Percentiles rank a stretch among this genome's conserved stretches.
phyloP scores from a whole-genome alignment of 1,140 invertebrate genomes.

The Tetragnatha versicolor region DNA sequence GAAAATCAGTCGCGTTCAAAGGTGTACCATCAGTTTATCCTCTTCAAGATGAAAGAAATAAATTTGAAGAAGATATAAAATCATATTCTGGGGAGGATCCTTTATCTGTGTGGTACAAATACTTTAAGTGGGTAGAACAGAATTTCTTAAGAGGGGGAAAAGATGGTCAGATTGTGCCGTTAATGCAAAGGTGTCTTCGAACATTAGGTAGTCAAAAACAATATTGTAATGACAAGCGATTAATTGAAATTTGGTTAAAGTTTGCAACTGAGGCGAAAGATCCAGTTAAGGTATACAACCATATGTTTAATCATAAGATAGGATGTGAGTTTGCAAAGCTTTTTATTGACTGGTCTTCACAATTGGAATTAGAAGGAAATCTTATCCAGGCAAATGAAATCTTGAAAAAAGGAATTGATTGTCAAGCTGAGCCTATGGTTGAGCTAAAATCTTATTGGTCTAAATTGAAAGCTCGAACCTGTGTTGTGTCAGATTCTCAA shows the following conservation, averaged over 20 bases:
- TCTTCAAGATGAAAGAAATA: no score
- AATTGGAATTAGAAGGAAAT: slow-evolving; percentile 62
- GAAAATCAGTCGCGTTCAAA: no score
- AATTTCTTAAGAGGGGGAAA: slow-evolving; percentile 85
- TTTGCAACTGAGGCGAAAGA: slow-evolving; percentile 67
- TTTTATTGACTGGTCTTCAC: slow-evolving; percentile 64
- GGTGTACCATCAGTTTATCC: no score
- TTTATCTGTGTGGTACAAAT: slow-evolving; percentile 83
- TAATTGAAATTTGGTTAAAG: slow-evolving; percentile 86
- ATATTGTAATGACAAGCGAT: slow-evolving; percentile 84
- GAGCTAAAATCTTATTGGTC: slow-evolving; percentile 3
- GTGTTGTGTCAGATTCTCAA: background rate
- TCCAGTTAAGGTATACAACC: slow-evolving; percentile 62
- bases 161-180: slow-evolving; percentile 75
- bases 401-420: slow-evolving; percentile 61
- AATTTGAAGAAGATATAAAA: slow-evolving; percentile 79
- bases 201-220: slow-evolving; percentile 79
- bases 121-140: slow-evolving; percentile 89
- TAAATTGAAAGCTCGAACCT: slow-evolving; percentile 7
- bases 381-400: slow-evolving; percentile 63
- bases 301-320: slow-evolving; percentile 63
- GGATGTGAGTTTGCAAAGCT: slow-evolving; percentile 61
- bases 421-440: slow-evolving; percentile 60
- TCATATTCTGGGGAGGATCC: slow-evolving; percentile 85
- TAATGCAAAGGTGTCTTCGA: slow-evolving; percentile 81